Base-by-base conservation (phyloP, 1,140 invertebrate genomes). In the Chymomyza costata region DNA sequence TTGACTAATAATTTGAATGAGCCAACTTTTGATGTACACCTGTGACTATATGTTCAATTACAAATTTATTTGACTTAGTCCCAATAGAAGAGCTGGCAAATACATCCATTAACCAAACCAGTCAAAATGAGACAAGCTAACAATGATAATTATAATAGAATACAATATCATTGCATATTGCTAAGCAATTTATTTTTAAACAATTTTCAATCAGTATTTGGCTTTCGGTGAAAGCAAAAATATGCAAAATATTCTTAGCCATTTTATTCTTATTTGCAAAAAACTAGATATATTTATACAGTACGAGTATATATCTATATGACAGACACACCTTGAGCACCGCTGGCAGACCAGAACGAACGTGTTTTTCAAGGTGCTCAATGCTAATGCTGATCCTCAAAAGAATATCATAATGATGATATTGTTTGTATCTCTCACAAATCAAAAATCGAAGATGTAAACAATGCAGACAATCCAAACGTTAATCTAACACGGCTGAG, bases 21-120 rank as follows among this genome's bases (percentile, higher is more conserved):
- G 71, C 58, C 71, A 80, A 80, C 62, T 71, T 67, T 50, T 67
- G 66, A 60, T 58, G 25, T 78, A 80, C 71, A 78, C 71, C 71
- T 78, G 71, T 78, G 71, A 49, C 51, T 71, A 78, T 80, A 51
- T 73, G 71, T 78, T 78, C 78, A 78, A 76, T 80, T 80, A 78
- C 58, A 71, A 71, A 78, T 78, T 80, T 78, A 38, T 78, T 76
- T 74, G 50, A 51, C 60, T 58, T 69, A n/a, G 38, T 32, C 34
- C 48, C 37, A 25, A 61, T 13, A 55, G 15, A 46, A 49, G 69
- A n/a, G n/a, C n/a, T n/a, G n/a, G n/a, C n/a, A n/a, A n/a, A n/a
- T n/a, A n/a, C n/a, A n/a, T n/a, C n/a, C n/a, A n/a, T n/a, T n/a
- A n/a, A n/a, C n/a, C n/a, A n/a, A n/a, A n/a, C n/a, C n/a, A n/a